Evolutionary conservation across 2,113 vertebrate species (phyloP).

Genomic region (Amphilophus citrinellus): DNA sequence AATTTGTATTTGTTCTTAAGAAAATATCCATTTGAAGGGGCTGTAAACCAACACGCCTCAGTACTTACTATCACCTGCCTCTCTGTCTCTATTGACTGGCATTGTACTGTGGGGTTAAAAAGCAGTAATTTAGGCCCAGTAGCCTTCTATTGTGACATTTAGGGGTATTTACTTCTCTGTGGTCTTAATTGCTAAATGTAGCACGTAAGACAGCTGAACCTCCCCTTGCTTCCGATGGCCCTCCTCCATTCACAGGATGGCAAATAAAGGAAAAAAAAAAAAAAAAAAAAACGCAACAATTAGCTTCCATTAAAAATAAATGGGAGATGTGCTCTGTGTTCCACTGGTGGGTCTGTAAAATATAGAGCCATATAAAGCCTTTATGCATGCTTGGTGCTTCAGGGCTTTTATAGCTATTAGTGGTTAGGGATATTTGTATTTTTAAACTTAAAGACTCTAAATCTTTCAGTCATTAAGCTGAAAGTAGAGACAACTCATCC

Average conservation of each 20-base stretch:
- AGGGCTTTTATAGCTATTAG: neutral
- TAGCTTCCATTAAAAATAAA: constrained; percentile 30
- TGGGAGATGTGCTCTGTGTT: neutral
- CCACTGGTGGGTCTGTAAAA: neutral
- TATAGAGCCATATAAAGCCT: neutral
- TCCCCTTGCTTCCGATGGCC: neutral
- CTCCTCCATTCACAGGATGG: constrained; percentile 13
- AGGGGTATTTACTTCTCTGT: constrained; percentile 41
- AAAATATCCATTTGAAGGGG: constrained; percentile 38
- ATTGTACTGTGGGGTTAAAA: constrained; percentile 58
- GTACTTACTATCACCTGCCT: constrained; percentile 57
- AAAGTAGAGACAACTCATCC: constrained; percentile 21
- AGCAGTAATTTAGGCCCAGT: constrained; percentile 44
- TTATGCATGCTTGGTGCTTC: neutral
- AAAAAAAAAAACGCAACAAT: constrained; percentile 14
- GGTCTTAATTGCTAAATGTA: constrained; percentile 45
- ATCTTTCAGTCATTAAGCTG: constrained; percentile 21
- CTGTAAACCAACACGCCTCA: neutral
- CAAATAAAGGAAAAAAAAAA: neutral
- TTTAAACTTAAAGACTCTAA: neutral
- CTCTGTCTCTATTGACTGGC: constrained; percentile 52
- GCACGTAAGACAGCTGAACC: constrained; percentile 14
- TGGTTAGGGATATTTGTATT: neutral
- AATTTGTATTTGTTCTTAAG: constrained; percentile 42
- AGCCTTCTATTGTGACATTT: constrained; percentile 52